A percentile compares a stretch with the other conserved stretches of the same genome.
Evolutionary conservation across 1,140 invertebrate species (phyloP).

Genomic region (Ceratosolen fusciceps): DNA sequence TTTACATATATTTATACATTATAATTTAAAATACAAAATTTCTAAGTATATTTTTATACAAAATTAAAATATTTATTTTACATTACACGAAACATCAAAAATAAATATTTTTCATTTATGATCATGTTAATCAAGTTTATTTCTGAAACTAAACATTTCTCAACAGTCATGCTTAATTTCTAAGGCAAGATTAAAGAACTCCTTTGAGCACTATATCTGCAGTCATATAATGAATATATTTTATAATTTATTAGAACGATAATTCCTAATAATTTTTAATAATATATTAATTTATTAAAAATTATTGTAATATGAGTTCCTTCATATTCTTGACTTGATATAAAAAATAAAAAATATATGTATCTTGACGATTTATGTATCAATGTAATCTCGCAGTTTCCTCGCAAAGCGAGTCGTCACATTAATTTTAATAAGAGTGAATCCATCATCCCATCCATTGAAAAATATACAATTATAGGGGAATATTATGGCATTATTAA

Average conservation of each 20-base stretch:
- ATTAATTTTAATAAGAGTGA: conserved; percentile 69
- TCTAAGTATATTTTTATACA: too few species aligned
- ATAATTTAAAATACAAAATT: too few species aligned
- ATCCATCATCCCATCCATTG: conserved; percentile 56
- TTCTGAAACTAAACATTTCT: not conserved
- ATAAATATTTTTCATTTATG: not conserved
- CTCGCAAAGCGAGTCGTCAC: conserved; percentile 13
- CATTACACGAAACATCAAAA: not conserved
- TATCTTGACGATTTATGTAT: not conserved
- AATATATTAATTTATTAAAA: not conserved
- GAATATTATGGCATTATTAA: conserved; percentile 62
- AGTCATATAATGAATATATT: not conserved
- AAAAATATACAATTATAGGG: conserved; percentile 45
- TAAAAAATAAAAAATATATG: conserved; percentile 5
- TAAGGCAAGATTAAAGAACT: conserved; percentile 46
- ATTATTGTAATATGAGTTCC: not conserved
- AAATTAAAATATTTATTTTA: too few species aligned
- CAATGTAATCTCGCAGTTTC: conserved; percentile 1
- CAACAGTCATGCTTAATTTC: conserved; percentile 32
- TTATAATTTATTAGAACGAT: conserved; percentile 5
- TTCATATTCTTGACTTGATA: not conserved
- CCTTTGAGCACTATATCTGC: not conserved
- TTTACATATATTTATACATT: too few species aligned
- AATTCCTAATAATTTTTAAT: conserved; percentile 1
- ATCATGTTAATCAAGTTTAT: not conserved